Evolutionary conservation across 2,888 invertebrate genomes (phyloP), one percentile per base, ranked within the genome.

Genomic region (Thysanoteuthis rhombus): DNA sequence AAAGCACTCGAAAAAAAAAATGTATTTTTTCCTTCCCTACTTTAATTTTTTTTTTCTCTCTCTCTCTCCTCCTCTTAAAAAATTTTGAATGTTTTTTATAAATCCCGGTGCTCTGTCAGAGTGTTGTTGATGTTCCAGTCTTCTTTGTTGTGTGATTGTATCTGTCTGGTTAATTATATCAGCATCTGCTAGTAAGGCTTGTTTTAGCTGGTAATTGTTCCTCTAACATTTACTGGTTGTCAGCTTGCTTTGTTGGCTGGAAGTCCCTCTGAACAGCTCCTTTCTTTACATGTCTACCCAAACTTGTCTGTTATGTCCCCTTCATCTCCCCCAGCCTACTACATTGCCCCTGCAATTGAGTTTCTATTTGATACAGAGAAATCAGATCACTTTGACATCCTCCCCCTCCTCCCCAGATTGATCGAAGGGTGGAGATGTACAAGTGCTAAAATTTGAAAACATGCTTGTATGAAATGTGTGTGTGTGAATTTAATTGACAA

Each of bases 51-150:
- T 39, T 38, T 38, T 91, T 42, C 90, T 91, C 1, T 42, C 10
- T 75, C 8, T 75, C 75, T 75, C 75, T n/a, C n/a, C 75, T n/a
- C 12, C 36, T 75, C n/a, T 36, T 12, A 16, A 75, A 75, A 19
- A n/a, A n/a, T 25, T 16, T 75, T 75, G n/a, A 36, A n/a, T 92
- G n/a, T 40, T 92, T 92, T 28, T 92, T 92, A 32, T 45, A 92
- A 45, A 92, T 45, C 92, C 92, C 92, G 92, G 92, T 92, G 92
- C 92, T 92, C 92, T 92, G 40, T 92, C 92, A 92, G 92, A 92
- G 92, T 92, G 12, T n/a, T 75, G 75, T 75, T 75, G n/a, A n/a
- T 75, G 75, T 75, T 36, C 75, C 75, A 75, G n/a, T 75, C 4
- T 12, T 75, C 22, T 75, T n/a, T n/a, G n/a, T n/a, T 75, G 36